Evolutionary conservation across 1,140 invertebrate genomes (phyloP), one percentile per base, ranked within the genome.

Genomic region (Bombus pascuorum): DNA sequence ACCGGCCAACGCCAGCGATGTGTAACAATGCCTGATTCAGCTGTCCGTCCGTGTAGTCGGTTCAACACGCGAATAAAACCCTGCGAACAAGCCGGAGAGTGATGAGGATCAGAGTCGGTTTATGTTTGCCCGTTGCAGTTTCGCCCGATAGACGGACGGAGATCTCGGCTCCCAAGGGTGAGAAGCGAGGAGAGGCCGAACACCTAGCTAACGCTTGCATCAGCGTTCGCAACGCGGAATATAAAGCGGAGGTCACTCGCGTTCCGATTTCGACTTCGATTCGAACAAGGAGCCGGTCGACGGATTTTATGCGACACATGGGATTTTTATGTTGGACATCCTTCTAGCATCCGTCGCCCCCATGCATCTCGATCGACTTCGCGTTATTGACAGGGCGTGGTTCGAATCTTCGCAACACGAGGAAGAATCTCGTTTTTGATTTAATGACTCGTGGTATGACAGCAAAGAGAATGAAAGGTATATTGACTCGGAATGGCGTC

Each of bases 221-320:
- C 92, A 92, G 92, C 91, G 90, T 34, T 88, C 86, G 85, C 85
- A 81, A 84, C 84, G 74, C 80, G 77, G 92, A 93, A 93, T 93
- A 93, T 93, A 92, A 93, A 93, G 86, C 82, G 87, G 90, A 82
- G 91, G 89, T 89, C 89, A 90, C 80, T 91, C 73, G 78, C 68
- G 66, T 65, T 57, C 39, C 75, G 81, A 85, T 88, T 85, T 87
- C 85, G 42, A 84, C 15, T 57, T 70, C 79, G 85, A 88, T 88
- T 87, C 77, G 59, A 70, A 70, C 39, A 73, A 42, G 44, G 28
- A 62, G 10, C 44, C 73, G 12, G 9, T 53, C 34, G 39, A 32
- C 70, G 34, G 81, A 79, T 76, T 90, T 90, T 90, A 90, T 82
- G 72, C 44, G 59, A 66, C 88, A 57, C 76, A 32, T 73, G 79